Evolutionary conservation across 2,113 vertebrate species (phyloP), one percentile per base, ranked within the genome.

Genomic region (Gavia stellata): DNA sequence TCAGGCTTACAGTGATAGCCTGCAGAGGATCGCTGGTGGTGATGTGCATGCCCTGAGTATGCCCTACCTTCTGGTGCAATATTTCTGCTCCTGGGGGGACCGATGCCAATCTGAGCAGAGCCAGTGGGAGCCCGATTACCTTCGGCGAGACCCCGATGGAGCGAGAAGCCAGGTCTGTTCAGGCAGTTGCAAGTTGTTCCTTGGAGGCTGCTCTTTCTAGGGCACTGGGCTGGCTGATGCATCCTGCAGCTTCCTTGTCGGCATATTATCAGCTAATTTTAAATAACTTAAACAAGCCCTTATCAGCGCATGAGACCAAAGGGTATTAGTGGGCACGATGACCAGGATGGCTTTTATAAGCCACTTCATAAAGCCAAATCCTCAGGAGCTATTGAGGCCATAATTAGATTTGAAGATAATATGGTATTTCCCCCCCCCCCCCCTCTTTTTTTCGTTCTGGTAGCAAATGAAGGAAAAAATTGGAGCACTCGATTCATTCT

Each of bases 381-480:
- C 88, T 95, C 74, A 50, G 88, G 61, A 93, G 83, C 40, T 87
- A 63, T 61, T 75, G 44, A 89, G 68, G 50, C 71, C 70, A 70
- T 97, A 90, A 97, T 97, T 95, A 97, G 65, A 96, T 95, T 66
- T 36, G 68, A 94, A 91, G 92, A 92, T 83, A 94, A 83, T 83
- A 19, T 5, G 52, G 68, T 90, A 31, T 21, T 13, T 24, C 12
- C 7, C 6, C 17, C 8, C 14, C 4, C 10, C 7, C 5, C 7
- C 6, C 13, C 5, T 7, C 28, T 61, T 14, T 44, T 38, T 81
- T 88, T 83, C 10, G 40, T 92, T 66, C 67, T 94, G n/a, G 42
- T 68, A 94, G 68, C 77, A 97, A 94, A 96, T 92, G 31, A 79
- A 88, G 61, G 26, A 1, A 65, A 82, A 45, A 84, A 86, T 26